These are phyloP conservation scores for Xenopus laevis DNA, from an alignment of 2,113 vertebrate genomes.

Conservation along the genomic window DNA sequence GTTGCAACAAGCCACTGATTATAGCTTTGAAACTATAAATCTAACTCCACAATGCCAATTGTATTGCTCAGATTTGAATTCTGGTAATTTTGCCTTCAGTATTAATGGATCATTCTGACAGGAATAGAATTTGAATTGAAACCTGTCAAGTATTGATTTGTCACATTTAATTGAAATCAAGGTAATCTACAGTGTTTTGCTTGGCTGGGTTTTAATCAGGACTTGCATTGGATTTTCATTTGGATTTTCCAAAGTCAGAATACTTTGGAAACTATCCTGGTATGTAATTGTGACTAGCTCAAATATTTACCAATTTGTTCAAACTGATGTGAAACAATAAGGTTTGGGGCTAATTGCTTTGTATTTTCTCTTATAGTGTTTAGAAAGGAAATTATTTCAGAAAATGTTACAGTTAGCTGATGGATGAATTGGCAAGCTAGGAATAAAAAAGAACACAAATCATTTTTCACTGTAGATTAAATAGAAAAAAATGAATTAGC, in stretches of 20 bases:
- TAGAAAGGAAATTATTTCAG: constrained; percentile 48
- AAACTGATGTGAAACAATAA: constrained; percentile 46
- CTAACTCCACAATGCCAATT: constrained; percentile 40
- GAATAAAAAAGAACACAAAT: constrained; percentile 30
- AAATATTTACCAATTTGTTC: constrained; percentile 59
- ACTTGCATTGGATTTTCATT: constrained; percentile 55
- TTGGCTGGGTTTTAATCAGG: constrained; percentile 63
- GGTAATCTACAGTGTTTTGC: constrained; percentile 57
- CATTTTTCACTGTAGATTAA: constrained; percentile 29
- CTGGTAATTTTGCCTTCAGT: constrained; percentile 52
- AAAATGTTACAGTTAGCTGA: constrained; percentile 5
- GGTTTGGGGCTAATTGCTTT: constrained; percentile 46
- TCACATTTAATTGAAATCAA: constrained; percentile 64
- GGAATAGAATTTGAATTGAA: constrained; percentile 64
- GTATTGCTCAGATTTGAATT: constrained; percentile 52
- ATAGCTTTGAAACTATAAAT: constrained; percentile 49
- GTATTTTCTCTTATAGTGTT: constrained; percentile 51
- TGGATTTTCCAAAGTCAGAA: constrained; percentile 54
- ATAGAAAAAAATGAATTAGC: constrained; percentile 20
- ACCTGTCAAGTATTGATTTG: constrained; percentile 58
- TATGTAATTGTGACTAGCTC: constrained; percentile 53
- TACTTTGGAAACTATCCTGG: constrained; percentile 52
- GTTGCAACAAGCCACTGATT: constrained; percentile 46
- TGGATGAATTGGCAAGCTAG: background rate
- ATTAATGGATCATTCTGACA: constrained; percentile 61